These are phyloP conservation scores for Eudyptes chrysolophus DNA, from an alignment of 2,113 vertebrate species.

Conservation along the genomic window DNA sequence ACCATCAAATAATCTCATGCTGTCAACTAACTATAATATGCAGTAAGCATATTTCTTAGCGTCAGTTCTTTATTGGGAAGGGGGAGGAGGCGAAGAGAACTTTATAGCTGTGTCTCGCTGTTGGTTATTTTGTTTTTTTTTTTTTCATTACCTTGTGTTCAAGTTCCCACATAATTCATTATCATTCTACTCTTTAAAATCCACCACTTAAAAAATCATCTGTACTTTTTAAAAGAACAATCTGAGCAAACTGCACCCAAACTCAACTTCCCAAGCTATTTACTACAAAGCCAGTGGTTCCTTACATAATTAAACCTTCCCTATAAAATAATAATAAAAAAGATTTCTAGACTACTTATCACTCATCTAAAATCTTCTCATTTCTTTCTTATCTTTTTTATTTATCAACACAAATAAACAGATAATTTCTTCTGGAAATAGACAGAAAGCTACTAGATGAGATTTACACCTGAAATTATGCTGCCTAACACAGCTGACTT, in stretches of 20 bases:
- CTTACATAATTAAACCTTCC: background rate
- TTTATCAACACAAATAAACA: background rate
- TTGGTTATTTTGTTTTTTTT: background rate
- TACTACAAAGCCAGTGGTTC: background rate
- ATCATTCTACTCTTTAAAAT: background rate
- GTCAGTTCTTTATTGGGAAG: background rate
- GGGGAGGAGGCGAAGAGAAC: background rate
- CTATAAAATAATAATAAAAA: background rate
- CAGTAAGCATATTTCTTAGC: background rate
- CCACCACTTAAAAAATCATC: background rate
- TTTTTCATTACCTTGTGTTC: background rate
- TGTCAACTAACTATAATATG: background rate
- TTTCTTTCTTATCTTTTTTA: background rate
- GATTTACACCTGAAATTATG: background rate
- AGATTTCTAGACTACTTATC: background rate
- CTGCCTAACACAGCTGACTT: background rate
- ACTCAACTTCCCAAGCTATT: background rate
- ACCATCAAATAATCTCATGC: slow-evolving; percentile 1
- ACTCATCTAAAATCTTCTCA: background rate
- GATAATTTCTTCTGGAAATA: background rate
- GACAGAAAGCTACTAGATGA: background rate
- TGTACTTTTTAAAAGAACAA: background rate
- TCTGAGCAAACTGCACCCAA: background rate
- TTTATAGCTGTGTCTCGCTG: background rate
- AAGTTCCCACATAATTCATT: background rate